Percentiles rank a stretch among this genome's conserved stretches.
Evolutionary conservation across 2,113 vertebrate species (phyloP).

Genomic region (Corythaeola cristata): DNA sequence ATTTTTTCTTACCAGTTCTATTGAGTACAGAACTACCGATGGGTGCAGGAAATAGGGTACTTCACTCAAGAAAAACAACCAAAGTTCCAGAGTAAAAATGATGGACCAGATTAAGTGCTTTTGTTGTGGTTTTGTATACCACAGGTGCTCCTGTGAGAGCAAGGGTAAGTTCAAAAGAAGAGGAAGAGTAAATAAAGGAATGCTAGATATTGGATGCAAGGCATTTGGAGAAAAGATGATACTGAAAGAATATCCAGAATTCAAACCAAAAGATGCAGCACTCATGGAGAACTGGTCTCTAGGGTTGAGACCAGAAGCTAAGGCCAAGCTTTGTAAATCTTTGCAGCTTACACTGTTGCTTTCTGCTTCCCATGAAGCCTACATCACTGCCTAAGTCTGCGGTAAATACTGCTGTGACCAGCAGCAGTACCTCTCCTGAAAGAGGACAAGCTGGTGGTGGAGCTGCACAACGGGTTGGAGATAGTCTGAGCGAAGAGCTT

Average conservation of each 20-base stretch:
- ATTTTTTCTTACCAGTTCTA: not conserved
- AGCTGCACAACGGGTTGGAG: not conserved
- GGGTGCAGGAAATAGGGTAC: not conserved
- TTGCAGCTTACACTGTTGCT: not conserved
- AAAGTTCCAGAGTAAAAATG: not conserved
- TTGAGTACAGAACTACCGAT: not conserved
- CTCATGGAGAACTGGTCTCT: not conserved
- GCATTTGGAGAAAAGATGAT: not conserved
- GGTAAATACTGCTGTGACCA: not conserved
- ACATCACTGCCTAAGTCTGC: not conserved
- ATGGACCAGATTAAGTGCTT: not conserved
- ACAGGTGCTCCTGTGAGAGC: not conserved
- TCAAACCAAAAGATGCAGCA: not conserved
- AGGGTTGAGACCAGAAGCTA: not conserved
- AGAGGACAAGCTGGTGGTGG: not conserved
- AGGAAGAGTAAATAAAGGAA: not conserved
- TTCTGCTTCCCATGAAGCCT: not conserved
- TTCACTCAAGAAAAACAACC: not conserved
- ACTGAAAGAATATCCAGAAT: not conserved
- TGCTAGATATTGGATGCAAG: not conserved
- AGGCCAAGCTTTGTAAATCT: not conserved
- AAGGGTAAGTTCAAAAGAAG: not conserved
- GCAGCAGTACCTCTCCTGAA: not conserved
- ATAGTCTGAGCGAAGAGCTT: not conserved
- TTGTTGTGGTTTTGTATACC: not conserved